Evolutionary conservation across 2,113 vertebrate species (phyloP), one percentile per base, ranked within the genome.

Genomic region (Microcebus jonahi): DNA sequence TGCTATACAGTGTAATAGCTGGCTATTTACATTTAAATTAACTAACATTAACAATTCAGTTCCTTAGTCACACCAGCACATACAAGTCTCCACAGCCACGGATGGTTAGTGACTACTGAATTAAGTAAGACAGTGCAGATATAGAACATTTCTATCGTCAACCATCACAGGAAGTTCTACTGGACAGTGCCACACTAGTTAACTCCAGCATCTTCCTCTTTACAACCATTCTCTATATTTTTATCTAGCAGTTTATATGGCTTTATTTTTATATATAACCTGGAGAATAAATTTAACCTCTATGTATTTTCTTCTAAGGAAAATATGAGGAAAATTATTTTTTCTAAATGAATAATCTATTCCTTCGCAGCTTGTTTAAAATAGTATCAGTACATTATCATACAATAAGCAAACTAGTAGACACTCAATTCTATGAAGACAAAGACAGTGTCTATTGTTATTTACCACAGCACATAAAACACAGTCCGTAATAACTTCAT

Each of bases 261-360:
- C 27, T 68, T 95, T 65, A 45, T 20, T 50, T 80, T 71, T 71
- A 84, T 45, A 14, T 65, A 91, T 81, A 65, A 88, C 55, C 45
- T 81, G 25, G 8, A 88, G 14, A 76, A 75, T 53, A 36, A 65
- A 53, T 68, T 86, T 76, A 97, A 21, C 12, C 6, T 71, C 57
- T 13, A 87, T 3, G 36, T 42, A 71, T 23, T 71, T 71, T 42
- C 31, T n/a, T 91, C 68, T 31, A 81, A 23, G 27, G 42, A 42
- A 42, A 42, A 42, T 68, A 29, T 45, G 57, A 77, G 65, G 23
- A 86, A 63, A 29, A 55, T 29, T 8, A 13, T 18, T 73, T 73
- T 82, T 85, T 29, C 80, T 81, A 73, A 70, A 50, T 73, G 57
- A 97, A 94, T 59, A 90, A 89, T 79, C 82, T 15, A 70, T 68